A percentile compares a stretch with the other conserved stretches of the same genome.
phyloP scores from a whole-genome alignment of 1,140 invertebrate genomes.

The Paralvinella palmiformis region DNA sequence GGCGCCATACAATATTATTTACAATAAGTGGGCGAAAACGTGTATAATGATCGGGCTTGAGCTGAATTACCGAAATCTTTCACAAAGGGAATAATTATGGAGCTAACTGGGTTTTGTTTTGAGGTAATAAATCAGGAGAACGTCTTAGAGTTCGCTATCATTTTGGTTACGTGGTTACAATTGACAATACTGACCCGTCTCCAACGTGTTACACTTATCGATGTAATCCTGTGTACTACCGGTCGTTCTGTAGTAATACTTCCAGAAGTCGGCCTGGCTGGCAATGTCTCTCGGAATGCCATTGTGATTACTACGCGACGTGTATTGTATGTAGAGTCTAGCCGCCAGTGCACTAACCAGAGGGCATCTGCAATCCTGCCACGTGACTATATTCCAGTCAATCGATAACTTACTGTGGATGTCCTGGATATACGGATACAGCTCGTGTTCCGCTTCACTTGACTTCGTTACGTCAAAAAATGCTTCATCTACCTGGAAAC shows the following conservation, averaged over 20 bases:
- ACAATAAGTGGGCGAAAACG: no score
- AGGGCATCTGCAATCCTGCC: slow-evolving; percentile 34
- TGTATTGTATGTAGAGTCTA: slow-evolving; percentile 25
- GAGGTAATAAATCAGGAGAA: no score
- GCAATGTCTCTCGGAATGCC: slow-evolving; percentile 2
- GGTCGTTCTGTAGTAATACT: slow-evolving; percentile 10
- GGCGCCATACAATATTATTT: no score
- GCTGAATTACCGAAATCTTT: no score
- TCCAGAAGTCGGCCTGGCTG: slow-evolving; percentile 4
- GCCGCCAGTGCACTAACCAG: slow-evolving; percentile 38
- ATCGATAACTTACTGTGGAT: slow-evolving; percentile 30
- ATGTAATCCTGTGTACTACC: neutral
- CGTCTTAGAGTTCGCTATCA: no score
- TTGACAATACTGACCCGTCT: no score
- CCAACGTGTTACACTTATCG: neutral
- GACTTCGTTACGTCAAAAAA: neutral
- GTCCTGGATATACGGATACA: neutral
- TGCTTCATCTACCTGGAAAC: neutral
- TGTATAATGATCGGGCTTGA: no score
- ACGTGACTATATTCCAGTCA: slow-evolving; percentile 30
- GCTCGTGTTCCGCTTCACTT: neutral
- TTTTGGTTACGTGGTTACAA: no score
- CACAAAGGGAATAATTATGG: no score
- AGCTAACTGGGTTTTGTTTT: no score
- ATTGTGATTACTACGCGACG: neutral